Conservation (phyloP, 2,113 vertebrate genomes). For the Nothobranchius furzeri region DNA sequence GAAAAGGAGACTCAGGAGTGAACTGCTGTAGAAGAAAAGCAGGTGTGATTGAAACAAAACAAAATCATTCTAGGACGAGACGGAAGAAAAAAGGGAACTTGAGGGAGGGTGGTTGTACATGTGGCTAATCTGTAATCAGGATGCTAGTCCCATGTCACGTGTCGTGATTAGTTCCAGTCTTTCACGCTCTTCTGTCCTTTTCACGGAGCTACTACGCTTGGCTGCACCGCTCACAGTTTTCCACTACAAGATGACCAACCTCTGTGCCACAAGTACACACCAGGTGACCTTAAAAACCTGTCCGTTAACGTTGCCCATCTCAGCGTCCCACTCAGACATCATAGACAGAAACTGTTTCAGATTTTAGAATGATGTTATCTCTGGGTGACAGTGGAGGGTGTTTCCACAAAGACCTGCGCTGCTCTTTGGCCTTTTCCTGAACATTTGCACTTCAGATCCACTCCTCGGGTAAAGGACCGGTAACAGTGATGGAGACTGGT, state of each 20-base stretch:
- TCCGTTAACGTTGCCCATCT: constrained; percentile 15
- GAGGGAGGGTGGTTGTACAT: constrained; percentile 13
- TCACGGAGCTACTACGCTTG: constrained; percentile 42
- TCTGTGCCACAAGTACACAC: background rate
- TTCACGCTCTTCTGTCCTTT: constrained; percentile 61
- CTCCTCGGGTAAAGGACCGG: constrained; percentile 84
- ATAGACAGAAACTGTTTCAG: constrained; percentile 26
- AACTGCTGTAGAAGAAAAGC: background rate
- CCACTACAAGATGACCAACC: constrained; percentile 6
- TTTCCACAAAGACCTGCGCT: constrained; percentile 40
- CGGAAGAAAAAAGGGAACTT: background rate
- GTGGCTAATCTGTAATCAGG: constrained; percentile 71
- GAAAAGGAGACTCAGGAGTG: background rate
- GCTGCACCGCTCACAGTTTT: constrained; percentile 27
- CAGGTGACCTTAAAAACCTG: constrained; percentile 1
- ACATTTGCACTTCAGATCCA: constrained; percentile 81
- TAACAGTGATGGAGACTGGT: constrained; percentile 36
- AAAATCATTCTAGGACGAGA: constrained; percentile 7
- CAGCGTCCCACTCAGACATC: constrained; percentile 8
- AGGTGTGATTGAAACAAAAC: background rate
- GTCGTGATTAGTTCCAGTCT: constrained; percentile 69
- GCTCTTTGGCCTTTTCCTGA: constrained; percentile 84
- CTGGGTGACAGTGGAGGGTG: constrained; percentile 18
- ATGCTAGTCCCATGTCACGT: constrained; percentile 56
- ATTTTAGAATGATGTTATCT: constrained; percentile 26